Evolutionary conservation across 2,113 vertebrate genomes (phyloP), one percentile per base, ranked within the genome.

Genomic region (Pithys albifrons): DNA sequence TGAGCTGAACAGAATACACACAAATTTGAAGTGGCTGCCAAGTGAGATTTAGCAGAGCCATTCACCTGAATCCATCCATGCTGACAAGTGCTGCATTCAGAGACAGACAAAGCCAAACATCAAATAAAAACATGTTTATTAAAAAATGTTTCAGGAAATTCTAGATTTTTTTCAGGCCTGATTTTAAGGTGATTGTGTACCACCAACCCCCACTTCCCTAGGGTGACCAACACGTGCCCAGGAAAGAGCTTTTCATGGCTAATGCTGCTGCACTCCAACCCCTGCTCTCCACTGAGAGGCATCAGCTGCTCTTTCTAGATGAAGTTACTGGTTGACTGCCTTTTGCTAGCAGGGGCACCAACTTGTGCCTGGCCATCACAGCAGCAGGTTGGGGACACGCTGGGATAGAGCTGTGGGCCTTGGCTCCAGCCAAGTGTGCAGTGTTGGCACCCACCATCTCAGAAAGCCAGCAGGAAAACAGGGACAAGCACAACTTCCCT

Each of bases 71-170:
- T 35, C 80, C 31, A 7, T 48, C 74, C 1, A 2, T 10, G 51
- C 70, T 88, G 78, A n/a, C 1, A 3, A 33, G 59, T 0, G 0
- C 45, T 49, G 51, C 0, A 0, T 43, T 91, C 25, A n/a, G 73
- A 89, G 28, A 46, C 43, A 28, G 65, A 51, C 61, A 67, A 23
- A 14, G 7, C 51, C 65, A 77, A 79, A 55, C 25, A 41, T 33
- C 43, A 23, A 37, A 22, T 3, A 24, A 64, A 69, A 89, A 35
- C 7, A 7, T 4, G 12, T 33, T 66, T 11, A 45, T 45, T 87
- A 8, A 45, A 79, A 86, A 66, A 57, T 31, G 14, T 29, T 89
- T 58, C 15, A 10, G 43, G 51, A 74, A 66, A 78, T 70, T 73
- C 35, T 70, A 28, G 7, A 5, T 66, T 29, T 58, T 82, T 71